These are phyloP conservation scores for Calephelis perditalis DNA, from an alignment of 2,888 invertebrate species.

Conservation along the genomic window DNA sequence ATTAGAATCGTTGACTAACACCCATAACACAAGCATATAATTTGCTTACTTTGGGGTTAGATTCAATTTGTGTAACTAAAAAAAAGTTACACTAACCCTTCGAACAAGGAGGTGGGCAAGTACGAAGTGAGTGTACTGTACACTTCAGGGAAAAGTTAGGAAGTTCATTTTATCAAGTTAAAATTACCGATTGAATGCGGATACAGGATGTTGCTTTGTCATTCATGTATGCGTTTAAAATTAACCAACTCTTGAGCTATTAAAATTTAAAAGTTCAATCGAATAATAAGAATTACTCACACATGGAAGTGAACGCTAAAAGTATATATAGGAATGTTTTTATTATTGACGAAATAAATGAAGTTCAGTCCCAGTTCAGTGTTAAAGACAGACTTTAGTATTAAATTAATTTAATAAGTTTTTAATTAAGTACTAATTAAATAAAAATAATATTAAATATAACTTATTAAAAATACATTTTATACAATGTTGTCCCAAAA, in stretches of 20 bases:
- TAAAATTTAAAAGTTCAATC: constrained; percentile 11
- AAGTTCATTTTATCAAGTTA: no score
- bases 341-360: constrained; percentile 12
- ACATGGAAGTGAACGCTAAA: constrained; percentile 1
- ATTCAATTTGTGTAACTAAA: no score
- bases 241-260: constrained; percentile 10
- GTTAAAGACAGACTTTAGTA: constrained; percentile 9
- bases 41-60: no score
- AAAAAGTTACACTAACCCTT: no score
- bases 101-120: no score
- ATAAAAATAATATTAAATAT: neutral
- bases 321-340: constrained; percentile 15
- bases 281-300: constrained; percentile 8
- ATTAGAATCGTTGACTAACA: no score
- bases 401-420: neutral
- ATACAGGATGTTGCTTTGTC: constrained; percentile 2
- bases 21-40: no score
- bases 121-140: no score
- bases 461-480: neutral
- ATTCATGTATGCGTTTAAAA: neutral
- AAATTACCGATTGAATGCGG: neutral
- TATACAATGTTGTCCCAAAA: constrained; percentile 20
- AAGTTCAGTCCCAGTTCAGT: constrained; percentile 4
- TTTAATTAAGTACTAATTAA: no score
- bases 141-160: no score